phyloP scores from a whole-genome alignment of 2,888 invertebrate genomes.

The Apamea crenata region DNA sequence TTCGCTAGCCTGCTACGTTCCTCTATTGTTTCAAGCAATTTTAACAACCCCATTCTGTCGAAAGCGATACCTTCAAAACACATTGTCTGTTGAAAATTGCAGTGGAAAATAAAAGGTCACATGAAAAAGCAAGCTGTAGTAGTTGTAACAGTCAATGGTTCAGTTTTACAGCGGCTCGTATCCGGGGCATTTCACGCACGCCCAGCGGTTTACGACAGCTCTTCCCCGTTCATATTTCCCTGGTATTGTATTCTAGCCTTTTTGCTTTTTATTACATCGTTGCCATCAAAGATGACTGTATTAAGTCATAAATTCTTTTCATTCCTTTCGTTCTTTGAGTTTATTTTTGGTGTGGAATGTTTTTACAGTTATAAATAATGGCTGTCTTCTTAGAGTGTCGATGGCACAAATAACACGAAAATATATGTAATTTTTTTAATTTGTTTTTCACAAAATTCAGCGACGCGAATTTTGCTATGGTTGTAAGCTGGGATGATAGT shows the following conservation, averaged over 20 bases:
- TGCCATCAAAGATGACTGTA: conserved; percentile 49
- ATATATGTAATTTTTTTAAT: background rate
- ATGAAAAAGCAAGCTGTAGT: conserved; percentile 30
- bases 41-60: background rate
- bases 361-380: conserved; percentile 41
- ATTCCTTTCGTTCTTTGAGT: conserved; percentile 28
- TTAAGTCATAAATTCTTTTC: conserved; percentile 58
- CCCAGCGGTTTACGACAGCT: conserved; percentile 51
- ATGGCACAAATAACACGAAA: background rate
- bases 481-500: background rate
- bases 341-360: conserved; percentile 44
- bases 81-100: conserved; percentile 21
- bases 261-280: conserved; percentile 48
- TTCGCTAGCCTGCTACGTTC: background rate
- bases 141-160: conserved; percentile 26
- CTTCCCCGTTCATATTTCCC: conserved; percentile 58
- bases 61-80: conserved; percentile 4
- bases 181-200: conserved; percentile 53
- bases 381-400: background rate
- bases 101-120: conserved; percentile 26
- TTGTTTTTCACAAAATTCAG: background rate
- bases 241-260: conserved; percentile 55
- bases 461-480: background rate
- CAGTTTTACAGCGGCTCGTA: conserved; percentile 52
- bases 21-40: background rate